These are phyloP conservation scores for Cranoglanis bouderius DNA, from an alignment of 2,113 vertebrate genomes.

Conservation along the genomic window DNA sequence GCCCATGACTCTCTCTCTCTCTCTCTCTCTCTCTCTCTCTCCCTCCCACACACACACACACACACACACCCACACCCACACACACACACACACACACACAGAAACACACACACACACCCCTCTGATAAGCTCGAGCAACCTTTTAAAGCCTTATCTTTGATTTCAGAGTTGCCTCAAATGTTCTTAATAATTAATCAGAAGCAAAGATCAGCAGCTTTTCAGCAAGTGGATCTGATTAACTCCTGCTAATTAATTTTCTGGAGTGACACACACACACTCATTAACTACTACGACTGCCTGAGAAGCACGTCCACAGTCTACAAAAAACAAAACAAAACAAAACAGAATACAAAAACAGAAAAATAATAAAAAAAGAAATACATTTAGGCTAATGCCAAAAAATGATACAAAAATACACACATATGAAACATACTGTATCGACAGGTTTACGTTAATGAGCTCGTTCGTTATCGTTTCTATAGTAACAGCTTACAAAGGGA, in stretches of 20 bases:
- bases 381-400: background rate
- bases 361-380: background rate
- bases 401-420: background rate
- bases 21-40: conserved; percentile 39
- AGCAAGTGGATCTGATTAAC: conserved; percentile 12
- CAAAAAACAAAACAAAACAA: conserved; percentile 37
- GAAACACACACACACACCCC: background rate
- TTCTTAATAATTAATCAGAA: conserved; percentile 20
- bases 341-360: background rate
- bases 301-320: background rate
- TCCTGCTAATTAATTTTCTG: background rate
- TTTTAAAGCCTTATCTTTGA: conserved; percentile 15
- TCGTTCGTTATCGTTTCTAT: background rate
- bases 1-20: conserved; percentile 41
- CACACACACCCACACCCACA: background rate
- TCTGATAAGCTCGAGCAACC: conserved; percentile 16
- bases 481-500: background rate
- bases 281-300: background rate
- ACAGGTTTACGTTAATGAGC: background rate
- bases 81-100: background rate
- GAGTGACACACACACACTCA: background rate
- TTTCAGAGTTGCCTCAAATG: conserved; percentile 17
- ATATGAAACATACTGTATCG: background rate
- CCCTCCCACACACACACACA: conserved; percentile 35
- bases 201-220: background rate